phyloP scores from a whole-genome alignment of 2,797 vertebrate genomes.

The Microchirus variegatus region DNA sequence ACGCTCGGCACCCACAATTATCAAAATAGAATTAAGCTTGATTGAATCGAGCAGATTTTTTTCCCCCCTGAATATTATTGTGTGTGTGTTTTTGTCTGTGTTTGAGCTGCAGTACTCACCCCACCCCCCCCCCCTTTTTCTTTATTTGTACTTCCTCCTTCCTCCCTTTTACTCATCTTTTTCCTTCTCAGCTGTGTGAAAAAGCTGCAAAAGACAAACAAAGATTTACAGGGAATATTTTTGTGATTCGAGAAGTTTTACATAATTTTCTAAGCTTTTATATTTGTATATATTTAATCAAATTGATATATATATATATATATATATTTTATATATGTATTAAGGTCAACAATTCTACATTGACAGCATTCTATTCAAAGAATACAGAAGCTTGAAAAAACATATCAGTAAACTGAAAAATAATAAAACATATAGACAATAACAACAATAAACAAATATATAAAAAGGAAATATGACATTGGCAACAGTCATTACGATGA shows the following conservation, averaged over 20 bases:
- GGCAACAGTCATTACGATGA: too few relatives aligned
- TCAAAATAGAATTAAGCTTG: constrained; percentile 88
- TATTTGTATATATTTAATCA: too few relatives aligned
- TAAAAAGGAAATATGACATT: too few relatives aligned
- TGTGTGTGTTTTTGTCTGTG: constrained; percentile 30
- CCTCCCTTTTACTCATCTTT: constrained; percentile 12
- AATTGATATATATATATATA: too few relatives aligned
- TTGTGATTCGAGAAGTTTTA: constrained; percentile 36
- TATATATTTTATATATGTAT: too few relatives aligned
- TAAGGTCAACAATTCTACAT: too few relatives aligned
- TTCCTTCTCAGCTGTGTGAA: constrained; percentile 33
- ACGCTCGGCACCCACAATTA: constrained; percentile 87
- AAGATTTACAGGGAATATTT: constrained; percentile 25
- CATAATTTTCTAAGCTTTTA: not conserved
- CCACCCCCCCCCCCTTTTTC: constrained; percentile 9
- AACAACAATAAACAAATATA: too few relatives aligned
- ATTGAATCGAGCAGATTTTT: constrained; percentile 81
- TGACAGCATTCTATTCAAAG: too few relatives aligned
- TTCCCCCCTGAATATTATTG: constrained; percentile 46
- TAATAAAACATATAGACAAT: too few relatives aligned
- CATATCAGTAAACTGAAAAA: too few relatives aligned
- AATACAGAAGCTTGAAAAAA: too few relatives aligned
- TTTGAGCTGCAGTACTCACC: constrained; percentile 46
- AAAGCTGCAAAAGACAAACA: constrained; percentile 26
- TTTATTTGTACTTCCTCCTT: constrained; percentile 14